Evolutionary conservation across 1,140 invertebrate species (phyloP).

Genomic region (Samia ricini): DNA sequence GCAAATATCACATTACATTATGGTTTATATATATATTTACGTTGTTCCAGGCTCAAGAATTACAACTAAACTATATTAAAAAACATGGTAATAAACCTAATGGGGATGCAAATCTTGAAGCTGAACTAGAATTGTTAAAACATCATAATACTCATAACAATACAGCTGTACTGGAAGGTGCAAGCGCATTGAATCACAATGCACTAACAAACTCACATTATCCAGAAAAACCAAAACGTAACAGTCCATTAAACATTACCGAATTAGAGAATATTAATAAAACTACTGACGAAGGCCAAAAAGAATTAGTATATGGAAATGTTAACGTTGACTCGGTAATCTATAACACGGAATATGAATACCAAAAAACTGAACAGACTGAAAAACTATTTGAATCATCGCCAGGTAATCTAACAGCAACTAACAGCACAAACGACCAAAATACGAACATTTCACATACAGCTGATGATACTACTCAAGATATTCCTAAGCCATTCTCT

Average conservation of each 20-base stretch:
- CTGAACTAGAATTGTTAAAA: slow-evolving; percentile 67
- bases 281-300: slow-evolving; percentile 57
- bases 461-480: slow-evolving; percentile 9
- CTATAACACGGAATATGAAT: slow-evolving; percentile 45
- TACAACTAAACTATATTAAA: slow-evolving; percentile 45
- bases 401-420: slow-evolving; percentile 13
- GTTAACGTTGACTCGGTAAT: slow-evolving; percentile 64
- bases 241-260: slow-evolving; percentile 52
- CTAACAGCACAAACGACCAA: slow-evolving; percentile 17
- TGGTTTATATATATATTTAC: background rate
- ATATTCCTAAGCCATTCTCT: slow-evolving; percentile 19
- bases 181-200: slow-evolving; percentile 46
- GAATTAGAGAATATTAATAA: slow-evolving; percentile 36
- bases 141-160: slow-evolving; percentile 50
- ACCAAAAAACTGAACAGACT: slow-evolving; percentile 31
- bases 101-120: slow-evolving; percentile 54
- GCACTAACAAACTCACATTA: slow-evolving; percentile 49
- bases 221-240: slow-evolving; percentile 67
- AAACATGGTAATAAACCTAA: slow-evolving; percentile 44
- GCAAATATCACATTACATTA: background rate
- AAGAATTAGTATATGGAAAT: slow-evolving; percentile 65
- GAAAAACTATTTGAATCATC: slow-evolving; percentile 11
- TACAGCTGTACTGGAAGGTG: slow-evolving; percentile 26
- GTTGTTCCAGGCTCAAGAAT: slow-evolving; percentile 48
- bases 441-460: slow-evolving; percentile 10